Base-by-base conservation (phyloP, 2,113 vertebrate genomes). In the Glareola pratincola region DNA sequence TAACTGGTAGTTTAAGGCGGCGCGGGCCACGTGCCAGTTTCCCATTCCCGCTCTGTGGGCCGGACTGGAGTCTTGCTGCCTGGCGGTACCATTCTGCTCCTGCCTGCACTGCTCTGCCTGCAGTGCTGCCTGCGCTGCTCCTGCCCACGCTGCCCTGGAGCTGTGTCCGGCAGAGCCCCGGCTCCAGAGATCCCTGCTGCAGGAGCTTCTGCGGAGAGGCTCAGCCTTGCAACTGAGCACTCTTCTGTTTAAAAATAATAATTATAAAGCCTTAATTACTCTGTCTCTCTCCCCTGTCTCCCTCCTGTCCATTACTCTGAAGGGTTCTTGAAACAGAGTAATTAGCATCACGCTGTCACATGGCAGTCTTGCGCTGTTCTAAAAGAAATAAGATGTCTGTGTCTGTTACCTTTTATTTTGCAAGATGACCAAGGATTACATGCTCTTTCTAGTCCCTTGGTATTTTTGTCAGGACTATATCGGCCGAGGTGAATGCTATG, bases 21-120 rank as follows among this genome's bases (percentile, higher is more conserved):
- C 0, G 0, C 1, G 21, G 95, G 85, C 94, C 45, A 4, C 0
- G 1, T 29, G 85, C 97, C 96, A 93, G 80, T 19, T 41, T 51
- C 71, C 66, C 0, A 0, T 34, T 20, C 64, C 84, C 0, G 0
- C 80, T 69, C 59, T 1, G 0, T 36, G 56, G 60, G 80, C 64
- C 50, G 6, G 16, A 37, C 48, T 84, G 39, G 41, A 43, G 67
- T 18, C 63, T 64, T 5, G 0, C 37, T 71, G 88, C 85, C 30
- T 27, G 15, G 56, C 82, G 48, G 79, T 87, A 81, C 84, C 84
- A 36, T 3, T 1, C 80, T 72, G 8, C 54, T 37, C 36, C 41
- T 41, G 30, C 83, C 83, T 2, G 1, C 8, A 3, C 74, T 14
- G 12, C 45, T 48, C 77, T 59, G 86, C 83, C 27, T 16, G 10